Evolutionary conservation across 1,140 invertebrate species (phyloP).

Genomic region (Latrodectus geometricus): DNA sequence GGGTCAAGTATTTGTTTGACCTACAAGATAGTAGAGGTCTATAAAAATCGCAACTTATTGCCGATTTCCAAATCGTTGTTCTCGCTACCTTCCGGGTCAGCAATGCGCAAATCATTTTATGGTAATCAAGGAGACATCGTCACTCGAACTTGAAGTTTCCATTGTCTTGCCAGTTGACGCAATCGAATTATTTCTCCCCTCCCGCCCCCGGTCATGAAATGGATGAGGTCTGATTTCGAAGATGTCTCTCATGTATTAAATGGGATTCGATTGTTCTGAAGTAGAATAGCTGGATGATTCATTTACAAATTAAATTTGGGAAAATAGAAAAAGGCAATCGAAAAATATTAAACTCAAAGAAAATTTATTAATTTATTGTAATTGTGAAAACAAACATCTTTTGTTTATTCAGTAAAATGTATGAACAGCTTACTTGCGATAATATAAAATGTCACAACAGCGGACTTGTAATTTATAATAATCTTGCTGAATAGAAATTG

Average conservation of each 20-base stretch:
- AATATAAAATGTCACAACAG: too few species aligned
- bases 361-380: too few species aligned
- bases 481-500: too few species aligned
- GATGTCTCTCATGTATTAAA: background rate
- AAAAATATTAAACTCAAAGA: too few species aligned
- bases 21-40: background rate
- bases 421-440: too few species aligned
- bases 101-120: conserved; percentile 20
- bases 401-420: too few species aligned
- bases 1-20: conserved; percentile 7
- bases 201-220: background rate
- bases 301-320: too few species aligned
- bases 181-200: background rate
- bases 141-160: conserved; percentile 2
- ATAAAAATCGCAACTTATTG: conserved; percentile 12
- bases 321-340: too few species aligned
- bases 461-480: too few species aligned
- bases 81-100: conserved; percentile 12
- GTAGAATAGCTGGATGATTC: too few species aligned
- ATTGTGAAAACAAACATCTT: too few species aligned
- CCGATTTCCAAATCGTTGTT: conserved; percentile 3
- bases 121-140: background rate
- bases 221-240: background rate
- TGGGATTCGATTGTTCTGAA: too few species aligned
- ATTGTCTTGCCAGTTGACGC: conserved; percentile 8